Percentiles rank a stretch among this genome's conserved stretches.
phyloP scores from a whole-genome alignment of 2,113 vertebrate species.

The Cariama cristata region DNA sequence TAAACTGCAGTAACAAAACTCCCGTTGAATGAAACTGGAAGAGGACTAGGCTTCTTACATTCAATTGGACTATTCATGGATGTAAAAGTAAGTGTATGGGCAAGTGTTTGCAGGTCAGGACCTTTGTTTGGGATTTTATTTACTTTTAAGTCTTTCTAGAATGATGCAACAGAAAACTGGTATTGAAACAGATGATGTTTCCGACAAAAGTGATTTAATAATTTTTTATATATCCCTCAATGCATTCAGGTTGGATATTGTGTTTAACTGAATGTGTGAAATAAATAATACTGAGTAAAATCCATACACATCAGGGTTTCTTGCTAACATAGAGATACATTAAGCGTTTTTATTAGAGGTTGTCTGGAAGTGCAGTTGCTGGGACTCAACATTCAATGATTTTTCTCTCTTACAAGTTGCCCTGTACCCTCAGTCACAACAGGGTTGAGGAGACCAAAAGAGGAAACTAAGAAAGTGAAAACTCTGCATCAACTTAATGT shows the following conservation, averaged over 20 bases:
- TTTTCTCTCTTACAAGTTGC: background rate
- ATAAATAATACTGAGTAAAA: background rate
- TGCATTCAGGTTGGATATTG: background rate
- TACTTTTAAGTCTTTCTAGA: background rate
- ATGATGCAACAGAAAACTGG: background rate
- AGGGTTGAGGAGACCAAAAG: background rate
- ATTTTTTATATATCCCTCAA: background rate
- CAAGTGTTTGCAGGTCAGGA: slow-evolving; percentile 13
- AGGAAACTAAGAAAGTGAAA: background rate
- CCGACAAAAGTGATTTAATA: background rate
- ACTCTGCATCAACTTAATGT: background rate
- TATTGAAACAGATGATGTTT: background rate
- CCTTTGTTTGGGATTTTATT: background rate
- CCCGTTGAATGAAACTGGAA: slow-evolving; percentile 32
- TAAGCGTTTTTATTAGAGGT: background rate
- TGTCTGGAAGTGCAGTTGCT: background rate
- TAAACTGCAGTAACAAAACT: slow-evolving; percentile 50
- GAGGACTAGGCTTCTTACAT: background rate
- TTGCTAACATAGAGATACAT: background rate
- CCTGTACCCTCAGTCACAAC: background rate
- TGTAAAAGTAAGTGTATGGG: background rate
- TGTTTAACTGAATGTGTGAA: background rate
- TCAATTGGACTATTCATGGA: slow-evolving; percentile 60
- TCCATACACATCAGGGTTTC: background rate
- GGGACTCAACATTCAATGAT: background rate